A percentile compares a stretch with the other conserved stretches of the same genome.
These are phyloP conservation scores for Drosophila baimaii DNA, from an alignment of 1,140 invertebrate species.

Conservation along the genomic window DNA sequence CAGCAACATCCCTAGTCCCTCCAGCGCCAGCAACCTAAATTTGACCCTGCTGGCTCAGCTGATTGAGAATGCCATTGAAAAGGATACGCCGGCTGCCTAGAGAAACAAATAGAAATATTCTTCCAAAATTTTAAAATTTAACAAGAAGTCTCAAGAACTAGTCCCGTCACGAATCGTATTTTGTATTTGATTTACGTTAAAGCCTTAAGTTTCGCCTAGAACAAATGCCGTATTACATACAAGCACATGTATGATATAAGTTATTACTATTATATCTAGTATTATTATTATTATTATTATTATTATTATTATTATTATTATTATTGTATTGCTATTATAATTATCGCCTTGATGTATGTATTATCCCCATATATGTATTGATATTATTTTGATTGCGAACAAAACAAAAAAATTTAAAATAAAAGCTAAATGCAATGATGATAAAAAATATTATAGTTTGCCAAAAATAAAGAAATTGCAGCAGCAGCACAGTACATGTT, in stretches of 20 bases:
- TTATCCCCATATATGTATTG: slow-evolving; percentile 31
- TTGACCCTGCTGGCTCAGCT: slow-evolving; percentile 37
- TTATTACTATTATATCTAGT: slow-evolving; percentile 32
- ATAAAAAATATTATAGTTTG: not conserved
- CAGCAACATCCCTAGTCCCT: slow-evolving; percentile 46
- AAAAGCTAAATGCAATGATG: slow-evolving; percentile 31
- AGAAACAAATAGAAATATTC: too few species aligned
- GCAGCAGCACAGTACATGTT: slow-evolving; percentile 8
- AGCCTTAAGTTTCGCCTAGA: slow-evolving; percentile 31
- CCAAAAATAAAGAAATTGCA: slow-evolving; percentile 28
- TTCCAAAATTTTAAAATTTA: not conserved
- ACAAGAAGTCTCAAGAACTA: slow-evolving; percentile 22
- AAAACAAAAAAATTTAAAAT: slow-evolving; percentile 40
- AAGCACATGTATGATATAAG: slow-evolving; percentile 38
- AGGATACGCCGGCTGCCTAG: slow-evolving; percentile 40
- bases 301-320: slow-evolving; percentile 17
- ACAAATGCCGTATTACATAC: slow-evolving; percentile 47
- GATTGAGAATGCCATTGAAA: slow-evolving; percentile 38
- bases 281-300: slow-evolving; percentile 41
- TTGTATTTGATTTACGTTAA: slow-evolving; percentile 24
- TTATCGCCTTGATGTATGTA: slow-evolving; percentile 38
- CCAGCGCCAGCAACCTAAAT: slow-evolving; percentile 31
- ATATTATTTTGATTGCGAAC: slow-evolving; percentile 46
- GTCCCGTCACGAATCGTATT: slow-evolving; percentile 32
- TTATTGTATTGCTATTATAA: slow-evolving; percentile 54